Conservation (phyloP, 2,797 vertebrate genomes). For the Aselliscus stoliczkanus region DNA sequence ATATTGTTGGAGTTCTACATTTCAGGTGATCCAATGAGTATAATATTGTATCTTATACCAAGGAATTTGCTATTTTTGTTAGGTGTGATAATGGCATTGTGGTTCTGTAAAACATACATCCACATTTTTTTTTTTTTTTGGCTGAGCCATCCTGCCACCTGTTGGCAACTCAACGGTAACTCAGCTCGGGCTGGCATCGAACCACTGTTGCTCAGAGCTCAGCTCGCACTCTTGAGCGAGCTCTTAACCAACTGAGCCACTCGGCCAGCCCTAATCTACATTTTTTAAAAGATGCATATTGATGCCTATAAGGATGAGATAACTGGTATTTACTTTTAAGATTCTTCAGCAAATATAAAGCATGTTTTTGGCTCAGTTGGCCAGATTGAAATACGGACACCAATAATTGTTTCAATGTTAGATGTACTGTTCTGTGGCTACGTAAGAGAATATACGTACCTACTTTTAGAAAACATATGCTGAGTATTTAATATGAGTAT, state of each 20-base stretch:
- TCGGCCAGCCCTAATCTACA: too few relatives aligned
- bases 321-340: not conserved
- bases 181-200: too few relatives aligned
- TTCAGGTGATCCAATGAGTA: not conserved
- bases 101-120: not conserved
- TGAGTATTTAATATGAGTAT: not conserved
- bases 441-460: not conserved
- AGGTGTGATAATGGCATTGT: not conserved
- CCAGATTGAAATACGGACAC: not conserved
- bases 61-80: not conserved
- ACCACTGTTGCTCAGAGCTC: too few relatives aligned
- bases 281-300: not conserved
- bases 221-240: too few relatives aligned
- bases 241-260: too few relatives aligned
- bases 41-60: not conserved
- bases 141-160: too few relatives aligned
- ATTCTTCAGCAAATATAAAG: not conserved
- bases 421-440: not conserved
- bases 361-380: not conserved
- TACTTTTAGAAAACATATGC: not conserved
- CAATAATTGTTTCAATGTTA: not conserved
- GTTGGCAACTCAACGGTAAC: too few relatives aligned
- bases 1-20: not conserved
- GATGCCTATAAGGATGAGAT: not conserved
- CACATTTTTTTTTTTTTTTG: not conserved